Evolutionary conservation across 2,113 vertebrate genomes (phyloP), one percentile per base, ranked within the genome.

Genomic region (Cathartes aura): DNA sequence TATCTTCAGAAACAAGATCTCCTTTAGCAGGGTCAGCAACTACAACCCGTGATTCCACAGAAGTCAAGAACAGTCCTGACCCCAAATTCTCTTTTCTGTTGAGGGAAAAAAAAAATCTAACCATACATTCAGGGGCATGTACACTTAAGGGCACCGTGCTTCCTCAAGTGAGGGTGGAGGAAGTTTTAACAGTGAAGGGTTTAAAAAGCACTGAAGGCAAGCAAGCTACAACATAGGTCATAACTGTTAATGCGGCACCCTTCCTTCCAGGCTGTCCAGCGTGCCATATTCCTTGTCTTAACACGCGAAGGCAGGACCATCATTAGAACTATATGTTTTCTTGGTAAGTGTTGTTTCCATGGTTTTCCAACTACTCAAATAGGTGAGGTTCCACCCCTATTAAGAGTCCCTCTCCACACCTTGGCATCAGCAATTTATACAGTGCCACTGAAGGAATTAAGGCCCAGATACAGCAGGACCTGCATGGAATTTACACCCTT

Each of bases 91-190:
- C 58, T 47, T 66, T 68, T 60, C 42, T 66, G 30, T 3, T 53
- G 16, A 66, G 81, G 17, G 38, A 19, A 13, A 18, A 30, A 21
- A 11, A 16, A 91, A 64, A 92, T 56, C 45, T 78, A 74, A 84
- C 27, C 15, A 45, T 29, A 58, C 22, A 36, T 20, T 30, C 68
- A 87, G 24, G 8, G 9, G 6, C 5, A 45, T 2, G 2, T 29
- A 43, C 1, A 0, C 11, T 67, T 59, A 82, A 58, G 9, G 17
- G 29, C 50, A 85, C 8, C 0, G 0, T 30, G 40, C 48, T 62
- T 93, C 40, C 40, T 89, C 48, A 73, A 29, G 26, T 9, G 10
- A 95, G 10, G 3, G 15, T 42, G 15, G 2, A 82, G 3, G 12
- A 74, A 56, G n/a, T 72, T 90, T 79, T 53, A 82, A 29, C 11